A percentile compares a stretch with the other conserved stretches of the same genome.
Evolutionary conservation across 2,113 vertebrate genomes (phyloP).

Genomic region (Saimiri boliviensis): DNA sequence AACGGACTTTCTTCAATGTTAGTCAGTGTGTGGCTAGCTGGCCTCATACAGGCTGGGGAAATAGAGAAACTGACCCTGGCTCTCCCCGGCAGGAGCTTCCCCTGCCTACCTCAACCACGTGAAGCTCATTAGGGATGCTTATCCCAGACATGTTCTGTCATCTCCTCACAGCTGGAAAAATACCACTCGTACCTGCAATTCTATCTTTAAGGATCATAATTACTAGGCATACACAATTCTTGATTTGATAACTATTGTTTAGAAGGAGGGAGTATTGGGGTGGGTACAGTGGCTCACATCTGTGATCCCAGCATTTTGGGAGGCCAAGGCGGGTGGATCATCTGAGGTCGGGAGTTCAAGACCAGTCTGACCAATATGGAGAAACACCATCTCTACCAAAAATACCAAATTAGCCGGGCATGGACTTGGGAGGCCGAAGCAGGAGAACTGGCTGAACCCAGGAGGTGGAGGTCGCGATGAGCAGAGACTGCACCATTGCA

Average conservation of each 20-base stretch:
- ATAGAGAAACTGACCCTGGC: background rate
- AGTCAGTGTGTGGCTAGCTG: accelerated
- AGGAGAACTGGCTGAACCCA: too few species aligned
- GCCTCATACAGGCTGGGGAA: background rate
- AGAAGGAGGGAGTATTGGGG: background rate
- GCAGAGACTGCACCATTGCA: too few species aligned
- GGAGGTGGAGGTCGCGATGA: too few species aligned
- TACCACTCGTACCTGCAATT: background rate
- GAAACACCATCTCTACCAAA: too few species aligned
- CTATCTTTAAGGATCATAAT: background rate
- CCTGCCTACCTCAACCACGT: background rate
- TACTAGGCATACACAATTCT: background rate
- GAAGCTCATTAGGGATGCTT: background rate
- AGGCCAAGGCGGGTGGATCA: too few species aligned
- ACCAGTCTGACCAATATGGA: too few species aligned
- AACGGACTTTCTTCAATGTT: background rate
- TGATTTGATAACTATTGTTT: background rate
- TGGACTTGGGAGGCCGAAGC: too few species aligned
- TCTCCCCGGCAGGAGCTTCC: background rate
- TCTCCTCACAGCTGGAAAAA: background rate
- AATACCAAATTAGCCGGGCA: too few species aligned
- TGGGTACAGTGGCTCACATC: too few species aligned
- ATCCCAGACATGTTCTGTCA: background rate
- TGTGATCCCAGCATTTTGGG: too few species aligned
- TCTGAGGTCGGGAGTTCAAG: too few species aligned